These are phyloP conservation scores for Remorina albescens DNA, from an alignment of 2,797 vertebrate genomes.

Conservation along the genomic window DNA sequence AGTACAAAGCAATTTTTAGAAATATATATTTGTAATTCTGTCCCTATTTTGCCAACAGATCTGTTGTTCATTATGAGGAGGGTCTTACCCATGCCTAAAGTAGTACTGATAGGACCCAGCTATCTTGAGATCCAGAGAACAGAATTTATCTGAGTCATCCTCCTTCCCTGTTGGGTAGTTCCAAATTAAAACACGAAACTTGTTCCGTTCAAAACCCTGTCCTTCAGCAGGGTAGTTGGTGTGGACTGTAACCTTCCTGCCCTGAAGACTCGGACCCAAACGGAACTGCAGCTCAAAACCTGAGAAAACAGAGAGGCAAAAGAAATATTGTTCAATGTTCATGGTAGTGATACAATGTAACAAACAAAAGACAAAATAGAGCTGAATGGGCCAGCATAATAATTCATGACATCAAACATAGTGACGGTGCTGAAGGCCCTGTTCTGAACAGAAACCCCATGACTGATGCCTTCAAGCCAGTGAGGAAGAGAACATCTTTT, in stretches of 20 bases:
- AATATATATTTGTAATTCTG: not conserved
- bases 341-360: not conserved
- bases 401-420: not conserved
- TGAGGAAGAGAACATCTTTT: no score
- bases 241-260: constrained; percentile 88
- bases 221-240: constrained; percentile 92
- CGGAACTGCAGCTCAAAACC: constrained; percentile 97
- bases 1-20: not conserved
- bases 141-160: constrained; percentile 96
- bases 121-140: constrained; percentile 89
- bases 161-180: constrained; percentile 90
- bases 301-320: constrained; percentile 62
- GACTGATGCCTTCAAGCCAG: no score
- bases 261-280: constrained; percentile 95
- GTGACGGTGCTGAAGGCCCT: no score
- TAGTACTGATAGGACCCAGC: constrained; percentile 95
- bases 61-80: no score
- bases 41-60: not conserved
- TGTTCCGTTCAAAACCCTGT: constrained; percentile 85
- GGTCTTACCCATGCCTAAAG: constrained; percentile 91
- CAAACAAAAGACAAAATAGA: not conserved
- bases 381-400: not conserved
- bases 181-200: constrained; percentile 88
- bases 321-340: not conserved
- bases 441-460: no score